Conservation (phyloP, 2,113 vertebrate species). For the Scomber japonicus region DNA sequence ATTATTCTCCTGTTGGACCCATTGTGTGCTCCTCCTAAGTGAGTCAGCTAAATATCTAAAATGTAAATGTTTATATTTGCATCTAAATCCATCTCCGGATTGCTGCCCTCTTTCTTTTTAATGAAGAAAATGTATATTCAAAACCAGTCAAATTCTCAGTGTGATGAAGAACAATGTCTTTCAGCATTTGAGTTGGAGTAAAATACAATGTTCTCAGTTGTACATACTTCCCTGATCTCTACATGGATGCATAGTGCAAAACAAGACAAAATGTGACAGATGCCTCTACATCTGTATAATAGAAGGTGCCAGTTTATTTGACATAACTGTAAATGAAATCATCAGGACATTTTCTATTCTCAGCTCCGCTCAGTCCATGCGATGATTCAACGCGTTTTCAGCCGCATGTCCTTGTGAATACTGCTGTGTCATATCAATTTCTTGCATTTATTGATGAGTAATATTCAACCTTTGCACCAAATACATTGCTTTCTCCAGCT, state of each 20-base stretch:
- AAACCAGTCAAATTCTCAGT: not conserved
- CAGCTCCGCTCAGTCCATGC: constrained; percentile 4
- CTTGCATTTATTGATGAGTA: constrained; percentile 60
- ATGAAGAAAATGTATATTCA: constrained; percentile 11
- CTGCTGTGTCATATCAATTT: constrained; percentile 31
- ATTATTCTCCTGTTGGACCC: constrained; percentile 31
- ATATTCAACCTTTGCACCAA: constrained; percentile 59
- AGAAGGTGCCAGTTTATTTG: constrained; percentile 36
- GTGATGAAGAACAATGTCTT: constrained; percentile 6
- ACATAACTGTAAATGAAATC: constrained; percentile 33
- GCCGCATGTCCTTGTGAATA: constrained; percentile 1
- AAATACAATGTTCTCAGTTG: constrained; percentile 44
- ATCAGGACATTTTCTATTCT: constrained; percentile 23
- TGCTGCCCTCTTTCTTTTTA: constrained; percentile 4
- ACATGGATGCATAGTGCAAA: constrained; percentile 11
- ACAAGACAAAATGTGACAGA: constrained; percentile 15
- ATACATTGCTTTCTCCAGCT: constrained; percentile 35
- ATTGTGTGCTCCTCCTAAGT: constrained; percentile 18
- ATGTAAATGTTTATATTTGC: constrained; percentile 54
- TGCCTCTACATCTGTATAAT: constrained; percentile 33
- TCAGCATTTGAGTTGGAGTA: constrained; percentile 49
- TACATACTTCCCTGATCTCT: not conserved
- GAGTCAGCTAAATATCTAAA: constrained; percentile 42
- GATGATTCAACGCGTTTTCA: constrained; percentile 39
- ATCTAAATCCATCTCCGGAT: constrained; percentile 24